Evolutionary conservation across 2,113 vertebrate genomes (phyloP), one percentile per base, ranked within the genome.

Genomic region (Gopherus evgoodei): DNA sequence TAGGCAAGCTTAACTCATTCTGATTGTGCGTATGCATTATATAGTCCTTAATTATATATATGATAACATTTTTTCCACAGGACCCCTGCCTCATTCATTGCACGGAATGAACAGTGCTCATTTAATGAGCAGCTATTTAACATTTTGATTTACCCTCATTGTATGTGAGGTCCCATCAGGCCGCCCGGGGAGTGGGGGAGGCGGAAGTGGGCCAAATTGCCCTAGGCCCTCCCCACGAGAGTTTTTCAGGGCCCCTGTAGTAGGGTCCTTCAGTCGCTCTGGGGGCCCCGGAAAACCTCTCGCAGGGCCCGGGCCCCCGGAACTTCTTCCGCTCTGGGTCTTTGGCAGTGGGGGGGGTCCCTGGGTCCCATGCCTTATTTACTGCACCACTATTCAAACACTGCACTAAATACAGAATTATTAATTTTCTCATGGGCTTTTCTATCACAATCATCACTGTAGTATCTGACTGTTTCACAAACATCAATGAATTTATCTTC

Each of bases 351-450:
- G 47, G 9, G 47, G 9, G 47, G 47, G 47, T 47, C 47, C 47
- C 47, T 47, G 47, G 52, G 49, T 88, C 47, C 81, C 91, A 35
- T 76, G 53, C 25, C 42, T 49, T 69, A 76, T 47, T 53, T 84
- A 27, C 4, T n/a, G 38, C 47, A 84, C n/a, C 0, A 79, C 3
- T 29, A 8, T n/a, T 84, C 47, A 49, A 83, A n/a, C 11, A 11
- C 4, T 49, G 38, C 25, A 87, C 86, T 89, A 57, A 89, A 86
- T 84, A 90, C 0, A 0, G 44, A 72, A 0, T 0, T 4, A 44
- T 88, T 84, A 89, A 19, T 83, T 93, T 89, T 42, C 69, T 44
- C 24, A 47, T 14, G 49, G 8, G 62, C 13, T 93, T 94, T 95
- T 92, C 88, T 57, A 88, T 65, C 84, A 65, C 22, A 81, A 38